Base-by-base conservation (phyloP, 1,140 invertebrate genomes). In the Drosophila miranda region DNA sequence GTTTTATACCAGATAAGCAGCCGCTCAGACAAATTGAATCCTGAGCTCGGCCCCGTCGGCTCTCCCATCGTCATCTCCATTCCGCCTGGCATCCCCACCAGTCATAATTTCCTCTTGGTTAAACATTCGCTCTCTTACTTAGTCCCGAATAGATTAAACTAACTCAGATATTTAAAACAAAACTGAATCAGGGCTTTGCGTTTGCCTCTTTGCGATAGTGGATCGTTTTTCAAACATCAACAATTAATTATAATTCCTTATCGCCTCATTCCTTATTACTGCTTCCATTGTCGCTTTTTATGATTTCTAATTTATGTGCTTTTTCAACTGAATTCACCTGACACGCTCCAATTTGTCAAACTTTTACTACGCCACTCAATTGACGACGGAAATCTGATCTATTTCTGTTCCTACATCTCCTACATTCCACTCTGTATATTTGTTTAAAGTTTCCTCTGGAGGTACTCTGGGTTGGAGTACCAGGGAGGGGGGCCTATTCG, bases 71-170 rank as follows among this genome's bases (percentile, higher is more conserved):
- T 46, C 16, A 26, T 13, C 30, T 34, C 9, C 56, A 23, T n/a
- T 51, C 43, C 45, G 23, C 53, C 19, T 42, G 69, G 48, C 59
- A 63, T 55, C 50, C 46, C 61, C 11, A 48, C 43, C 42, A 43
- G 46, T 56, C 75, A 79, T 79, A 79, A 74, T 73, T 79, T 79
- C 74, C 76, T 42, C 76, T 74, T 49, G 54, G 67, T 68, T 79
- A 46, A 74, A 57, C 76, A 74, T 69, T 60, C 9, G 23, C 53
- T 23, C 5, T 13, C 67, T 46, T 8, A 13, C 34, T 38, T 13
- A 38, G 38, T 56, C 55, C 54, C 21, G 13, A 14, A 21, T 54
- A 46, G 54, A 45, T 54, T 59, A 41, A 50, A 26, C 23, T 26
- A 26, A 26, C 23, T 4, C 23, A 26, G 23, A 26, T 26, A 26